Evolutionary conservation across 1,140 invertebrate genomes (phyloP).

Genomic region (Aricia agestis): DNA sequence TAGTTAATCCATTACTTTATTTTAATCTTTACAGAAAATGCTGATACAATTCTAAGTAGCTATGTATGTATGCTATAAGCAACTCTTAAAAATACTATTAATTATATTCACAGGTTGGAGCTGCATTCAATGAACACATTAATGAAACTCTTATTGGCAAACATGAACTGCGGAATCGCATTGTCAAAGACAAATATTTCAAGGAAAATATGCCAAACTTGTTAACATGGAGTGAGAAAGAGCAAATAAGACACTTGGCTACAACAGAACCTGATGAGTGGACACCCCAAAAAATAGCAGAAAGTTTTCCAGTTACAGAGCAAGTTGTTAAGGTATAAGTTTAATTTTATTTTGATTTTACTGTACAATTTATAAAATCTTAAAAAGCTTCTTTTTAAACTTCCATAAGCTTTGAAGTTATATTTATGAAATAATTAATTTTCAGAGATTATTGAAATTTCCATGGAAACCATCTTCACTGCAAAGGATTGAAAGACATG

Average conservation of each 20-base stretch:
- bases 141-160: conserved; percentile 54
- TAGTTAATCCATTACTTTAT: no score
- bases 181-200: conserved; percentile 85
- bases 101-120: conserved; percentile 47
- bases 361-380: no score
- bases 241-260: conserved; percentile 86
- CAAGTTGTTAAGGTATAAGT: conserved; percentile 74
- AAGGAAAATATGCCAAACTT: conserved; percentile 82
- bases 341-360: no score
- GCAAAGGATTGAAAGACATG: conserved; percentile 79
- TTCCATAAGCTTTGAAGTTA: no score
- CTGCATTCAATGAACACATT: conserved; percentile 52
- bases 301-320: conserved; percentile 86
- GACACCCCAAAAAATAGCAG: conserved; percentile 82
- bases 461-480: conserved; percentile 79
- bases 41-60: no score
- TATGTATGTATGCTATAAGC: background rate
- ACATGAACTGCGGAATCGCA: conserved; percentile 70
- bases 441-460: conserved; percentile 79
- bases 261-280: conserved; percentile 82
- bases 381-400: no score
- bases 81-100: background rate
- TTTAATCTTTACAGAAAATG: no score
- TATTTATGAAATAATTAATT: conserved; percentile 17
- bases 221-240: conserved; percentile 89